Evolutionary conservation across 1,140 invertebrate genomes (phyloP).

Genomic region (Anastrepha obliqua): DNA sequence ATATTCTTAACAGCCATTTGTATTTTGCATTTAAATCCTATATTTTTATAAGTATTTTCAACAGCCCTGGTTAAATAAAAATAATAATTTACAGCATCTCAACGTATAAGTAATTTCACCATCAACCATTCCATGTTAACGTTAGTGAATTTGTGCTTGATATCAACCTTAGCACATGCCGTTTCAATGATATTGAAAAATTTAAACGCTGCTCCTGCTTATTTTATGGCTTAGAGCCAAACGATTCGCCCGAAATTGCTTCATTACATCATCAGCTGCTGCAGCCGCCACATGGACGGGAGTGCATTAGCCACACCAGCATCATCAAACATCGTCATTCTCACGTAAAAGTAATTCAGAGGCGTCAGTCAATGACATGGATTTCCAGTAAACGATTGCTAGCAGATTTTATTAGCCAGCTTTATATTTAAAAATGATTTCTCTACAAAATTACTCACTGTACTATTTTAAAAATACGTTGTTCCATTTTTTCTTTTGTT

Average conservation of each 20-base stretch:
- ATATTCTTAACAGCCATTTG: too few species aligned
- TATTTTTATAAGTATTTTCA: too few species aligned
- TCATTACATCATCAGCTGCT: conserved; percentile 2
- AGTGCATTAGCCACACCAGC: not conserved
- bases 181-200: not conserved
- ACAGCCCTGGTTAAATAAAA: not conserved
- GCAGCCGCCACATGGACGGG: not conserved
- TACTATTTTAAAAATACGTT: not conserved
- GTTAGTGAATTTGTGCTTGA: not conserved
- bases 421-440: conserved; percentile 4
- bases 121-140: not conserved
- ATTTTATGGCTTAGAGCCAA: conserved; percentile 25
- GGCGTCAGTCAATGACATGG: not conserved
- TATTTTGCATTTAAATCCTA: too few species aligned
- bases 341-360: not conserved
- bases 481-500: not conserved
- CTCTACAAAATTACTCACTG: not conserved
- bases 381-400: not conserved
- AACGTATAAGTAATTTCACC: too few species aligned
- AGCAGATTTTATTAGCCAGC: conserved; percentile 16
- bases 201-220: not conserved
- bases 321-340: not conserved
- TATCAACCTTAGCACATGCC: not conserved
- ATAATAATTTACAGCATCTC: not conserved
- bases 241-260: not conserved